Conservation (phyloP, 2,113 vertebrate genomes). For the human (Homo sapiens) region DNA sequence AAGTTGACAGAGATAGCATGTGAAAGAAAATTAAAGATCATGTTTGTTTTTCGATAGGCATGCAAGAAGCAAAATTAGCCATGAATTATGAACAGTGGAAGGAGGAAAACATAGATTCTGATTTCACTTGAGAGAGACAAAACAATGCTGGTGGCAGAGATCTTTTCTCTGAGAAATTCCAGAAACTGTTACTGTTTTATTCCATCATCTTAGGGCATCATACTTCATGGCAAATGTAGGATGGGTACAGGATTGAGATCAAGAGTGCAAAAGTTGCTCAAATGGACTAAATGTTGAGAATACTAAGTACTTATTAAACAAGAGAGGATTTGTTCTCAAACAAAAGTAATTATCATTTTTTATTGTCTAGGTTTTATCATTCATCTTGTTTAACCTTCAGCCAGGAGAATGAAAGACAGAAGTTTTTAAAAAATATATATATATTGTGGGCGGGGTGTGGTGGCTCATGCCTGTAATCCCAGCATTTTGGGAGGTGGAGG, state of each 20-base stretch:
- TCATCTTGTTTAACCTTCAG: background rate
- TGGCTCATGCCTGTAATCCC: too few relatives aligned
- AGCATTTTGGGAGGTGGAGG: too few relatives aligned
- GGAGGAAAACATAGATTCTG: background rate
- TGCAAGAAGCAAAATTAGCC: background rate
- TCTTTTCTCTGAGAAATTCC: background rate
- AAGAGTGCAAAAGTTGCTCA: background rate
- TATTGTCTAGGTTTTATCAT: background rate
- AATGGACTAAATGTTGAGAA: background rate
- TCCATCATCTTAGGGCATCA: background rate
- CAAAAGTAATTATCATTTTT: background rate
- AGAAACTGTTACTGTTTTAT: background rate
- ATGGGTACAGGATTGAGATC: background rate
- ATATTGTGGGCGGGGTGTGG: too few relatives aligned
- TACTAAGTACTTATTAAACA: slow-evolving; percentile 6
- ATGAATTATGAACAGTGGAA: background rate
- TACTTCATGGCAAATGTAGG: background rate
- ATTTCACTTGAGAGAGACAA: background rate
- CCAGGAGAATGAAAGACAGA: background rate
- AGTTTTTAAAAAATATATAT: background rate
- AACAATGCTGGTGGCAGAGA: background rate
- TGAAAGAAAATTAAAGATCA: background rate
- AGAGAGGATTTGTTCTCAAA: background rate
- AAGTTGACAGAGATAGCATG: background rate
- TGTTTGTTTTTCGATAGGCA: background rate